Percentiles rank a stretch among this genome's conserved stretches.
phyloP scores from a whole-genome alignment of 2,113 vertebrate species.

The Neogobius melanostomus region DNA sequence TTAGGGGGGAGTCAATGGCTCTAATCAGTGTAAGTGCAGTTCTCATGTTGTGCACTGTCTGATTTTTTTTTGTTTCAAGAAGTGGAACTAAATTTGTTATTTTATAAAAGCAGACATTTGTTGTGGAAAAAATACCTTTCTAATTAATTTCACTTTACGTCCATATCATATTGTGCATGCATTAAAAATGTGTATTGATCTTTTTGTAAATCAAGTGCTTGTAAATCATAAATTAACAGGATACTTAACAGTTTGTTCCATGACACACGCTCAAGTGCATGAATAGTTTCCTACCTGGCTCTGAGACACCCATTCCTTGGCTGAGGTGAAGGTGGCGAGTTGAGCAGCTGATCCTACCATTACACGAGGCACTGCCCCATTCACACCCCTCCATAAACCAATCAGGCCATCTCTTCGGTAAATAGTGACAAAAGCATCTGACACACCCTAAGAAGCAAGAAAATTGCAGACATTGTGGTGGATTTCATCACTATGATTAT shows the following conservation, averaged over 20 bases:
- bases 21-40: too few species aligned
- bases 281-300: slow-evolving; percentile 64
- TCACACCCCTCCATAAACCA: slow-evolving; percentile 91
- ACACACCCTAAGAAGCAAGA: slow-evolving; percentile 76
- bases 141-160: too few species aligned
- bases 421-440: slow-evolving; percentile 82
- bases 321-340: slow-evolving; percentile 87
- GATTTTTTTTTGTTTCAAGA: too few species aligned
- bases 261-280: not conserved
- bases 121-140: too few species aligned
- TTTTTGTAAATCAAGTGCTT: not conserved
- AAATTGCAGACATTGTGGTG: not conserved
- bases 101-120: too few species aligned
- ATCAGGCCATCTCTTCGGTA: slow-evolving; percentile 84
- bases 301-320: slow-evolving; percentile 85
- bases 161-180: too few species aligned
- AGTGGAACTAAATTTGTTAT: too few species aligned
- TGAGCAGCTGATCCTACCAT: slow-evolving; percentile 91
- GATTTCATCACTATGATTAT: not conserved
- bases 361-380: slow-evolving; percentile 87
- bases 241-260: not conserved
- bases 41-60: too few species aligned
- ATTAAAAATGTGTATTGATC: too few species aligned
- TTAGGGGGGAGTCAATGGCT: too few species aligned
- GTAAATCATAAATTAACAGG: not conserved